Conservation (phyloP, 2,113 vertebrate genomes). For the Pseudonaja textilis region DNA sequence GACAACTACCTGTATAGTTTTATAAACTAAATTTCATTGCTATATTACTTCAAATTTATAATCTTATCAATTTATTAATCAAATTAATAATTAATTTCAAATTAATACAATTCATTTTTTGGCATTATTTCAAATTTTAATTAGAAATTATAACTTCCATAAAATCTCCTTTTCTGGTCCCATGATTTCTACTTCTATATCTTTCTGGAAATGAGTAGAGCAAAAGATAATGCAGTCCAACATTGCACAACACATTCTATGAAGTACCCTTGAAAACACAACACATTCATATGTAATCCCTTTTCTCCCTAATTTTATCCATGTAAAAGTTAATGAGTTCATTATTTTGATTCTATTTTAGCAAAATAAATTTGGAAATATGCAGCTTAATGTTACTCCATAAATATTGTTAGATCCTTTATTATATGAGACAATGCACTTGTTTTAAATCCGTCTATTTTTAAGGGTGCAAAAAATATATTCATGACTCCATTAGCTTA, state of each 20-base stretch:
- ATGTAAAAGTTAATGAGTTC: constrained; percentile 17
- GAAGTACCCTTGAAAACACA: not conserved
- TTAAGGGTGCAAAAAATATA: constrained; percentile 24
- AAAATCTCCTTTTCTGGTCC: not conserved
- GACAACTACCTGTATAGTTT: not conserved
- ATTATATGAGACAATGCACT: not conserved
- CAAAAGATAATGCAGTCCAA: not conserved
- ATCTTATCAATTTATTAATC: no score
- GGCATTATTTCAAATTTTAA: not conserved
- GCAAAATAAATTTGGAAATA: constrained; percentile 24
- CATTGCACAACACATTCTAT: not conserved
- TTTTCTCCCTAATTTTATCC: not conserved
- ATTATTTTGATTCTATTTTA: constrained; percentile 40
- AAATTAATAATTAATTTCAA: not conserved
- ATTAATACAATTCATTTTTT: not conserved
- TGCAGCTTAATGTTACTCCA: constrained; percentile 40
- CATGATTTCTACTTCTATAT: not conserved
- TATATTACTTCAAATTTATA: not conserved
- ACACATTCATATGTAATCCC: constrained; percentile 21
- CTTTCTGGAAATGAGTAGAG: not conserved
- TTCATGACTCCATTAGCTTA: constrained; percentile 51
- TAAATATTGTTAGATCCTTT: constrained; percentile 26
- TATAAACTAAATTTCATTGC: not conserved
- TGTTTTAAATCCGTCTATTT: not conserved
- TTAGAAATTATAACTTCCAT: not conserved